A percentile compares a stretch with the other conserved stretches of the same genome.
Evolutionary conservation across 2,113 vertebrate genomes (phyloP).

Genomic region (Lipotes vexillifer): DNA sequence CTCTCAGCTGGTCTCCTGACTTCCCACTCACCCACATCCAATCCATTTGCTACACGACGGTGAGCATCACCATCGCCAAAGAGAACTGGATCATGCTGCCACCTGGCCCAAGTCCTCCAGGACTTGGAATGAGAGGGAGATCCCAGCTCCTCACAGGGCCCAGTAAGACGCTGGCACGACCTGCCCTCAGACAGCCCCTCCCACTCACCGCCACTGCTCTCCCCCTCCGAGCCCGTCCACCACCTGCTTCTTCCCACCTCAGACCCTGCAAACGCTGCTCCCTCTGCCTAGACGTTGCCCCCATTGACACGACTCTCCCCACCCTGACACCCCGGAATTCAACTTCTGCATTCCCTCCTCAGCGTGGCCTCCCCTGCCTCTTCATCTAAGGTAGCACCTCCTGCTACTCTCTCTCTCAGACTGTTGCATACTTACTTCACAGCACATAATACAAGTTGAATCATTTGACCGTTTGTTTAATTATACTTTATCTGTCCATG

Average conservation of each 20-base stretch:
- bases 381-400: rapidly evolving
- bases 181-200: neutral
- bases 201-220: rapidly evolving
- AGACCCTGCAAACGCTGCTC: neutral
- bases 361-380: rapidly evolving
- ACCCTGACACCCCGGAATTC: rapidly evolving
- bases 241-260: neutral
- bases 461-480: neutral
- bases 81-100: neutral
- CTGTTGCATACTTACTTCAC: neutral
- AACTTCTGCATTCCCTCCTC: neutral
- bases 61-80: neutral
- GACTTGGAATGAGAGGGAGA: neutral
- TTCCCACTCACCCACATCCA: neutral
- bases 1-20: neutral
- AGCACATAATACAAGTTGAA: neutral
- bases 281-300: neutral
- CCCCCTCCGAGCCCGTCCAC: neutral
- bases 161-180: neutral
- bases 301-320: rapidly evolving
- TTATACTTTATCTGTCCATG: neutral
- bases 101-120: neutral
- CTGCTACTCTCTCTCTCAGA: neutral
- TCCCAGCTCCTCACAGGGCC: neutral
- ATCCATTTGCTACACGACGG: neutral